A percentile compares a stretch with the other conserved stretches of the same genome.
Conservation (phyloP, 2,797 vertebrate genomes). For the Lagodon rhomboides region DNA sequence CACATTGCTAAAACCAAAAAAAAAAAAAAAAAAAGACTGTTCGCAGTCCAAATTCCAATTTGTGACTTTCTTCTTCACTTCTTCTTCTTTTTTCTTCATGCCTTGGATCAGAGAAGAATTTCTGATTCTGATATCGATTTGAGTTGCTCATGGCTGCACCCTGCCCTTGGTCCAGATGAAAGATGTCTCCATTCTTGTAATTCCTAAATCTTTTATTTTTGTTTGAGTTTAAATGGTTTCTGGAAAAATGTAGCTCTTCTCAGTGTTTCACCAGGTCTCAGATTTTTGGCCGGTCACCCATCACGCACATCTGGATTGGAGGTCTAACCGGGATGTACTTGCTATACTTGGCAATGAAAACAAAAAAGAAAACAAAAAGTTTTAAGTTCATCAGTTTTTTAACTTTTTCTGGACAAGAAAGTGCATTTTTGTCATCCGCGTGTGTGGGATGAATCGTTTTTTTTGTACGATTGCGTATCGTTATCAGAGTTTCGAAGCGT, state of each 20-base stretch:
- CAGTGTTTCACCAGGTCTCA: slow-evolving; percentile 19
- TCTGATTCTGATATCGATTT: neutral
- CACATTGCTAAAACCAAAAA: neutral
- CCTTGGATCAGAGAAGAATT: too few species aligned
- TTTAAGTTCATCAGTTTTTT: slow-evolving; percentile 31
- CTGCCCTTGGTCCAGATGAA: slow-evolving; percentile 6
- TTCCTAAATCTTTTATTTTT: neutral
- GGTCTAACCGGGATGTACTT: slow-evolving; percentile 21
- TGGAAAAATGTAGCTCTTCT: slow-evolving; percentile 25
- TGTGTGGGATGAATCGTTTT: slow-evolving; percentile 26
- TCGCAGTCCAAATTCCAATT: neutral
- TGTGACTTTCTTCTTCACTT: too few species aligned
- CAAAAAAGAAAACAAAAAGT: neutral
- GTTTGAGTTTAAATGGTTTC: slow-evolving; percentile 16
- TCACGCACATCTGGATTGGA: slow-evolving; percentile 31
- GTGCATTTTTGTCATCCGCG: neutral
- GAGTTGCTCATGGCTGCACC: neutral
- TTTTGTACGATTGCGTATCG: slow-evolving; percentile 17
- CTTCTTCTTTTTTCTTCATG: too few species aligned
- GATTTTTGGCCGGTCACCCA: slow-evolving; percentile 31
- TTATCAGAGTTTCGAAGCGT: slow-evolving; percentile 37
- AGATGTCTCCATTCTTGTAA: neutral
- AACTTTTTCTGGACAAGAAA: slow-evolving; percentile 8
- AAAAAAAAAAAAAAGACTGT: neutral
- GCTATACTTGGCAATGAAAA: slow-evolving; percentile 16